Base-by-base conservation (phyloP, 1,140 invertebrate species). In the Pomphorhynchus laevis region DNA sequence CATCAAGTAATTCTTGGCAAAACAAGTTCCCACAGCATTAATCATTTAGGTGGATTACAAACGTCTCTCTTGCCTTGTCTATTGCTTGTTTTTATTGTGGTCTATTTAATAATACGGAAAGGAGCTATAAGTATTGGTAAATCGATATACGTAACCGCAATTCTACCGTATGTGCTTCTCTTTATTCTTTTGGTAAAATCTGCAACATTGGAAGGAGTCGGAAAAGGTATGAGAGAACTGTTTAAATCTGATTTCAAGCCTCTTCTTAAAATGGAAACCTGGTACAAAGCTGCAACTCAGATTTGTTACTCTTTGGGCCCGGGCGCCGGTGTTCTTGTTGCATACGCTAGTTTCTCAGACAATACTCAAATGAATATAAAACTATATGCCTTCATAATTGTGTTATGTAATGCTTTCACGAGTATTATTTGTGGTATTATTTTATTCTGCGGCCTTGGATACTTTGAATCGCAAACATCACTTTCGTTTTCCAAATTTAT, bases 321-420 rank as follows among this genome's bases (percentile, higher is more conserved):
- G 5, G 82, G 82, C 23, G 89, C 91, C 55, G 82, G 82, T 16
- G 79, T 86, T 8, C 64, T 91, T 0, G 57, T 91, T 44, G 80
- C 82, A n/a, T 89, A 80, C 52, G 75, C 79, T 8, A 84, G 75
- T 14, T 93, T 91, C 54, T 91, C 11, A 29, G 27, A 91, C 54
- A 77, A 84, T 57, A 86, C 84, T 48, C 74, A 89, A 52, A 93
- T 91, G 55, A 93, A 91, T 53, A 76, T 86, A 41, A 86, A 86
- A 58, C 75, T 76, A 80, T 86, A 43, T 20, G 41, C 41, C 16
- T 24, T 43, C n/a, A 34, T 35, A 21, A 32, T 32, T 20, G 29
- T 22, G 24, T 18, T 25, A 4, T 27, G 31, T 20, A 43, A 38
- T 35, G 27, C 31, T 16, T 14, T 39, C 1, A 32, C 41, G 12